Evolutionary conservation across 2,888 invertebrate species (phyloP).

Genomic region (Eurois occulta): DNA sequence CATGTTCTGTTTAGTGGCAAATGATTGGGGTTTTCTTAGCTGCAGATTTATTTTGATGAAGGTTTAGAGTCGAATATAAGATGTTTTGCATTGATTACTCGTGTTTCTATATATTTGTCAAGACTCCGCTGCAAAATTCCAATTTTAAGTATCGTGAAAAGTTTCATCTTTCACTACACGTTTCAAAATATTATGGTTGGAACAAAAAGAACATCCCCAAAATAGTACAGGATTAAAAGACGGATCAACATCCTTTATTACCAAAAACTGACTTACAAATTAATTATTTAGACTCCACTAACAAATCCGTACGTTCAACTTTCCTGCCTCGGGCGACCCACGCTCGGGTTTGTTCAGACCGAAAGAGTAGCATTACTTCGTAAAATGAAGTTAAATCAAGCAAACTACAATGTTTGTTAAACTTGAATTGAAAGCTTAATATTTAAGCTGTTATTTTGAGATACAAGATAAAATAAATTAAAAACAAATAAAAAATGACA

Average conservation of each 20-base stretch:
- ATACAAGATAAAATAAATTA: background rate
- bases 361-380: conserved; percentile 11
- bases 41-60: background rate
- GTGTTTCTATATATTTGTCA: background rate
- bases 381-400: background rate
- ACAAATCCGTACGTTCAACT: conserved; percentile 39
- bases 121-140: background rate
- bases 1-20: background rate
- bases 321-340: conserved; percentile 21
- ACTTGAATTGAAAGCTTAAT: background rate
- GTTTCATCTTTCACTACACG: background rate
- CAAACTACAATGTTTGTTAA: conserved; percentile 8
- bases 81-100: background rate
- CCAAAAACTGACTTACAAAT: conserved; percentile 36
- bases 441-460: background rate
- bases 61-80: background rate
- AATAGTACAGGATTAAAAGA: conserved; percentile 16
- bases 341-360: background rate
- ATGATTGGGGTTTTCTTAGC: background rate
- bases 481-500: background rate
- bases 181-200: background rate
- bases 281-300: conserved; percentile 38
- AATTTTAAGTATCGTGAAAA: background rate
- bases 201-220: background rate
- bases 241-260: conserved; percentile 15